Evolutionary conservation across 2,888 invertebrate genomes (phyloP).

Genomic region (Chloromyia formosa): DNA sequence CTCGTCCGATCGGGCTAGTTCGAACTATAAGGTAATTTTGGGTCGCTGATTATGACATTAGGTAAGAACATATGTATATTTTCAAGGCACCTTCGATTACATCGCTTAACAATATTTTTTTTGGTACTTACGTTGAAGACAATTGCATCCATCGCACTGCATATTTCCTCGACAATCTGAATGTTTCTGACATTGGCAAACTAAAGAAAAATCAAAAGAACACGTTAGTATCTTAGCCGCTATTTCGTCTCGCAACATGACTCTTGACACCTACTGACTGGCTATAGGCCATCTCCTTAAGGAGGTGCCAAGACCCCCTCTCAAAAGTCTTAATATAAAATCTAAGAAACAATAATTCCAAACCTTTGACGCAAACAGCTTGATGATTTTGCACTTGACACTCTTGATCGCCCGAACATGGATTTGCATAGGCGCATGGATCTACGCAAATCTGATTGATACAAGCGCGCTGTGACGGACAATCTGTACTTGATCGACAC

Average conservation of each 20-base stretch:
- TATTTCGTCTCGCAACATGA: too few relatives aligned
- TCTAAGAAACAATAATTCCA: slow-evolving; percentile 4
- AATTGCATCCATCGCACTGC: slow-evolving; percentile 77
- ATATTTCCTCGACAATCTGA: slow-evolving; percentile 72
- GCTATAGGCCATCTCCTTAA: too few relatives aligned
- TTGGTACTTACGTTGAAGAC: slow-evolving; percentile 69
- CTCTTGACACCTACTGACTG: too few relatives aligned
- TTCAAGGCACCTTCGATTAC: too few relatives aligned
- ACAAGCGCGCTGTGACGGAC: slow-evolving; percentile 80
- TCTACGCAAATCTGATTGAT: slow-evolving; percentile 81
- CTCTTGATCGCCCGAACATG: slow-evolving; percentile 78
- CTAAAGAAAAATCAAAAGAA: slow-evolving; percentile 49
- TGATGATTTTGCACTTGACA: slow-evolving; percentile 86
- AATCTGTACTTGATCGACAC: slow-evolving; percentile 82
- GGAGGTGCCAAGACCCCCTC: too few relatives aligned
- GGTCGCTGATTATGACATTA: too few relatives aligned
- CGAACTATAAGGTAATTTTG: too few relatives aligned
- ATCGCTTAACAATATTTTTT: too few relatives aligned
- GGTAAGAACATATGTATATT: too few relatives aligned
- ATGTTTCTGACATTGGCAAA: slow-evolving; percentile 71
- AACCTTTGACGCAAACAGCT: slow-evolving; percentile 84
- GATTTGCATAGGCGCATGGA: slow-evolving; percentile 79
- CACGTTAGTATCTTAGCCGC: too few relatives aligned
- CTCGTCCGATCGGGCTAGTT: too few relatives aligned
- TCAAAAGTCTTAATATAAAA: too few relatives aligned